A percentile compares a stretch with the other conserved stretches of the same genome.
These are phyloP conservation scores for Lasioglossum malachurum DNA, from an alignment of 2,888 invertebrate species.

Conservation along the genomic window DNA sequence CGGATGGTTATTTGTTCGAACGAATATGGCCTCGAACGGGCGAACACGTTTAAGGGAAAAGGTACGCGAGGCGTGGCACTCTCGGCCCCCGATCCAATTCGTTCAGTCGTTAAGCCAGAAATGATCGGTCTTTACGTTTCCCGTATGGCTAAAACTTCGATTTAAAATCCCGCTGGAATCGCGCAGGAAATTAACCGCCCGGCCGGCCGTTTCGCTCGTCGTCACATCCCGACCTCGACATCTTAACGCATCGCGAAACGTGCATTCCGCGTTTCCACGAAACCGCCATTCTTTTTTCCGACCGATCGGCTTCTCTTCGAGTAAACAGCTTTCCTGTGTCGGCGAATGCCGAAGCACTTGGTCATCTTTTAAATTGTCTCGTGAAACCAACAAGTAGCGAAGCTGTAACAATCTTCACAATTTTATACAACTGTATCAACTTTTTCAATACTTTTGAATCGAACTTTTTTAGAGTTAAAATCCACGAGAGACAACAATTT, in stretches of 20 bases:
- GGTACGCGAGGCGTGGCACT: conserved; percentile 10
- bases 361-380: too few relatives aligned
- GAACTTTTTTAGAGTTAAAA: too few relatives aligned
- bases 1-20: conserved; percentile 22
- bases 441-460: too few relatives aligned
- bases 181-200: neutral
- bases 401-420: too few relatives aligned
- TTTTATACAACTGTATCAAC: too few relatives aligned
- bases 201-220: neutral
- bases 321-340: too few relatives aligned
- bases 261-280: conserved; percentile 3
- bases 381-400: too few relatives aligned
- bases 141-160: neutral
- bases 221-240: neutral
- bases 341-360: too few relatives aligned
- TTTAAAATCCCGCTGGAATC: conserved; percentile 1
- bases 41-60: conserved; percentile 30
- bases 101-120: conserved; percentile 10
- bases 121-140: neutral
- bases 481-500: too few relatives aligned
- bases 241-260: neutral
- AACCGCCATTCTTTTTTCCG: neutral
- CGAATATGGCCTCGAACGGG: conserved; percentile 33
- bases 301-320: neutral
- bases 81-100: conserved; percentile 8